phyloP scores from a whole-genome alignment of 2,113 vertebrate species.

The Chrysemys picta region DNA sequence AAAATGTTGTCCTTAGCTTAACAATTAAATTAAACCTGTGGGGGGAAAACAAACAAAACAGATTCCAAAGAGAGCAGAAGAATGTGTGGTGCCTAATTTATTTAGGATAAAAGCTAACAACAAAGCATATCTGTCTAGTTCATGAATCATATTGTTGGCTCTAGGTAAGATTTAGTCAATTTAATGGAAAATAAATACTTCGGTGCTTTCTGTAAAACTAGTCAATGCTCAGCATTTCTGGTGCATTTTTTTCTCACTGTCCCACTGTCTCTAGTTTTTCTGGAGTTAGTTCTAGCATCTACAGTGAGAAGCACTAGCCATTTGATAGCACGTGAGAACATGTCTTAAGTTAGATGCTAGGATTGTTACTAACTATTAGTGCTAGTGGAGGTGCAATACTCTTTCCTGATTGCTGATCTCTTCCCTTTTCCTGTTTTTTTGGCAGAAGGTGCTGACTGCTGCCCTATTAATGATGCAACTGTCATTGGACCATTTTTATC shows the following conservation, averaged over 20 bases:
- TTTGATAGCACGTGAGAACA: not conserved
- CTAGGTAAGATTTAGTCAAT: no score
- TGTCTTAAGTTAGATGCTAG: not conserved
- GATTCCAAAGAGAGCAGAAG: no score
- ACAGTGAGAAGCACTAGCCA: not conserved
- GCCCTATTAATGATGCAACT: not conserved
- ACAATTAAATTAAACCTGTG: not conserved
- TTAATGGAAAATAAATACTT: no score
- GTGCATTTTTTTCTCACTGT: not conserved
- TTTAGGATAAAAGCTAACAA: no score
- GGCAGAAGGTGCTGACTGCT: not conserved
- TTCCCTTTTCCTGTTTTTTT: not conserved
- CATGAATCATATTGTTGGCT: no score
- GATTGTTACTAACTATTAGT: not conserved
- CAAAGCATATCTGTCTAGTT: no score
- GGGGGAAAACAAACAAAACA: no score
- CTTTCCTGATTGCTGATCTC: not conserved
- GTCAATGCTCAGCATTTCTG: not conserved
- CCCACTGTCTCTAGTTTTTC: not conserved
- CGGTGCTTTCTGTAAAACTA: no score
- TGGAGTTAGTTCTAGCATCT: not conserved
- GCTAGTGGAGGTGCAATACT: not conserved
- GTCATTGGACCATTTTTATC: not conserved
- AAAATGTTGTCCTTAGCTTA: not conserved
- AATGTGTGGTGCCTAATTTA: no score